These are phyloP conservation scores for Ibycter americanus DNA, from an alignment of 2,797 vertebrate genomes.

Conservation along the genomic window DNA sequence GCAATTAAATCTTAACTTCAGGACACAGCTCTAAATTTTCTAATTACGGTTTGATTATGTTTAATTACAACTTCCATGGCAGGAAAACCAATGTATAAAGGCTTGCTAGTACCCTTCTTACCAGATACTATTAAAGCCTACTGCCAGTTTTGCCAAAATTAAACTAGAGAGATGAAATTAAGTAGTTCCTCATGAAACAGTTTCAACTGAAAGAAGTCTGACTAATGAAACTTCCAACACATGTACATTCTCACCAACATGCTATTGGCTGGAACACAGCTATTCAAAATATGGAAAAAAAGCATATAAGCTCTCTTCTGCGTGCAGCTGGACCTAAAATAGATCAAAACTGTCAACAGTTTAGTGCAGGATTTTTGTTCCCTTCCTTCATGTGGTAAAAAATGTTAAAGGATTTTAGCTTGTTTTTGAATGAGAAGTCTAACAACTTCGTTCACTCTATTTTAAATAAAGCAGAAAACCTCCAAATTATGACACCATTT, in stretches of 20 bases:
- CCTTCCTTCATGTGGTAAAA: background rate
- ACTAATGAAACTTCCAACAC: background rate
- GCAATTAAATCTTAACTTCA: background rate
- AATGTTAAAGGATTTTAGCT: background rate
- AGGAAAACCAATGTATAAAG: background rate
- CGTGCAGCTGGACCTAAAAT: background rate
- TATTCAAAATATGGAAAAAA: background rate
- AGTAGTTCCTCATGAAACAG: background rate
- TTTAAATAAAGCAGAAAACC: background rate
- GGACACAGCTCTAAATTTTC: background rate
- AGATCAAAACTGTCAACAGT: background rate
- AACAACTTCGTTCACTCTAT: background rate
- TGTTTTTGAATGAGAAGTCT: background rate
- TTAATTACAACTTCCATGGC: background rate
- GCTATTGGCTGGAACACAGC: background rate
- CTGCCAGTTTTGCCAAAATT: background rate
- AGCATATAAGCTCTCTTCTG: background rate
- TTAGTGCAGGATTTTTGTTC: rapidly evolving
- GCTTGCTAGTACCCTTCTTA: background rate
- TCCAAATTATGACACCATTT: background rate
- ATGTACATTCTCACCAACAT: background rate
- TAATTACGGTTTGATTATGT: background rate
- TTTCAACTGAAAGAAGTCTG: background rate
- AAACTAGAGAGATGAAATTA: background rate
- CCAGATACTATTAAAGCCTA: background rate